These are phyloP conservation scores for Stercorarius parasiticus DNA, from an alignment of 2,113 vertebrate species.

Conservation along the genomic window DNA sequence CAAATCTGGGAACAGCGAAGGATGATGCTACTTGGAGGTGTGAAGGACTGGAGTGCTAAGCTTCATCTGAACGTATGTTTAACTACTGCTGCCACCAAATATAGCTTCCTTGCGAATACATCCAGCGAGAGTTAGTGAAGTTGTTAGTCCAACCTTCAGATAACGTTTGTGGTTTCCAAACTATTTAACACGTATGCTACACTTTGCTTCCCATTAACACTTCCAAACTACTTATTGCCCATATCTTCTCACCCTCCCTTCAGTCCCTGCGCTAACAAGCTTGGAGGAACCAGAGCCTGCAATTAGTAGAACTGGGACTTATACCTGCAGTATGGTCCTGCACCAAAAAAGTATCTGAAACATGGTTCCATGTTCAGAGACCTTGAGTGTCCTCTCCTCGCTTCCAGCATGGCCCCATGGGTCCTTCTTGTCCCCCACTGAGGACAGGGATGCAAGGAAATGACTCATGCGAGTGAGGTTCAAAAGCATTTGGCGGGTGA, in stretches of 20 bases:
- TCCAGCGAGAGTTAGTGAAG: not conserved
- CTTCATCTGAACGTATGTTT: not conserved
- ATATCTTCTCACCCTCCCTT: not conserved
- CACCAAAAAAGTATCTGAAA: not conserved
- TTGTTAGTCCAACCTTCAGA: not conserved
- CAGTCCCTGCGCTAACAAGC: not conserved
- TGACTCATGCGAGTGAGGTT: not conserved
- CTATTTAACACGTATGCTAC: not conserved
- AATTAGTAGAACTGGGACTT: not conserved
- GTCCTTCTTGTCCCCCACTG: not conserved
- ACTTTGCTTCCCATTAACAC: not conserved
- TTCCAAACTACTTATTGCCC: not conserved
- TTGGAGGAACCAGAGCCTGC: not conserved
- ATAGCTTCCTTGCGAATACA: not conserved
- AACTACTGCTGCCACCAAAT: slow-evolving; percentile 18
- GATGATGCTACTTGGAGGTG: not conserved
- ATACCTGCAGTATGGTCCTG: not conserved
- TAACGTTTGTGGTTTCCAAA: not conserved
- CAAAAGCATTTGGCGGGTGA: fast-evolving
- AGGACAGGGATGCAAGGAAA: not conserved
- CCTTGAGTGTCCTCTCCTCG: fast-evolving
- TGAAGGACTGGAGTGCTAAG: not conserved
- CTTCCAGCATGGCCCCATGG: fast-evolving
- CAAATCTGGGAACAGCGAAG: not conserved
- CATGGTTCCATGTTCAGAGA: fast-evolving